phyloP scores from a whole-genome alignment of 2,888 invertebrate species.

The Apomyelois bistriatella region DNA sequence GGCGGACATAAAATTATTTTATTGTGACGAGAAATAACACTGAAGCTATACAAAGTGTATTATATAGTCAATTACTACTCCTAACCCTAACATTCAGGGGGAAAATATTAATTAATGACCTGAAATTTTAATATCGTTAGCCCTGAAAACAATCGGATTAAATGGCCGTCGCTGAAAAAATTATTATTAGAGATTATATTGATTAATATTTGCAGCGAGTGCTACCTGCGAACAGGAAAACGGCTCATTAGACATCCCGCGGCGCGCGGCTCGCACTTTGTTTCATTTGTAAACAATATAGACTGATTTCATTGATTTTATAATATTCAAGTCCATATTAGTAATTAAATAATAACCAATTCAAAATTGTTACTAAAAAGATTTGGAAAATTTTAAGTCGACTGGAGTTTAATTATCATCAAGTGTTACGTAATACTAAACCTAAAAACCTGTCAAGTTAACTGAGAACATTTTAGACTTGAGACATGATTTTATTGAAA shows the following conservation, averaged over 20 bases:
- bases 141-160: constrained; percentile 68
- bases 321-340: too few relatives aligned
- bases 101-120: constrained; percentile 52
- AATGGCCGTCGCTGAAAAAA: constrained; percentile 56
- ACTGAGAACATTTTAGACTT: neutral
- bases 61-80: constrained; percentile 4
- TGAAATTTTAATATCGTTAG: constrained; percentile 66
- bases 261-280: constrained; percentile 14
- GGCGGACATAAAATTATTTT: too few relatives aligned
- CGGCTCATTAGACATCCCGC: constrained; percentile 43
- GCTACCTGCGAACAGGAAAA: constrained; percentile 58
- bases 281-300: too few relatives aligned
- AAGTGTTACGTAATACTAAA: neutral
- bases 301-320: too few relatives aligned
- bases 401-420: too few relatives aligned
- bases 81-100: constrained; percentile 55
- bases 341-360: too few relatives aligned
- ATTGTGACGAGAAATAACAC: neutral
- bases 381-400: neutral
- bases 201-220: constrained; percentile 37
- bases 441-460: neutral
- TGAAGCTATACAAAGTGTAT: neutral
- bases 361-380: too few relatives aligned
- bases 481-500: neutral
- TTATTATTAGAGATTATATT: constrained; percentile 31